A percentile compares a stretch with the other conserved stretches of the same genome.
Conservation (phyloP, 2,797 vertebrate genomes). For the Passerculus sandwichensis region DNA sequence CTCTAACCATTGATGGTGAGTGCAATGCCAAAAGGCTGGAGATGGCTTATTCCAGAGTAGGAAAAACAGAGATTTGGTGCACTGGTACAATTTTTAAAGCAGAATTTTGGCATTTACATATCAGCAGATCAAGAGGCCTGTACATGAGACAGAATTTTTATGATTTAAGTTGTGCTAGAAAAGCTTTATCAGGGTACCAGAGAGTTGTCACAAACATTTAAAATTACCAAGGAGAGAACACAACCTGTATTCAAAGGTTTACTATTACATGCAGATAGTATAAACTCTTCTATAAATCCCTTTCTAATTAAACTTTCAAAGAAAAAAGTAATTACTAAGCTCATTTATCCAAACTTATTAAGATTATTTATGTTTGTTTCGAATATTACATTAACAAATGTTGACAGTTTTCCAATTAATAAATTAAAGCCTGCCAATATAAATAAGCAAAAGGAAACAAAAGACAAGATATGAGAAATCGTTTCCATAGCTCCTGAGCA, state of each 20-base stretch:
- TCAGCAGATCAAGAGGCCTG: neutral
- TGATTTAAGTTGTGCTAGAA: neutral
- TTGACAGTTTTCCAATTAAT: slow-evolving; percentile 55
- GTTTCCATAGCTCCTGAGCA: slow-evolving; percentile 33
- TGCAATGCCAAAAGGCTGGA: neutral
- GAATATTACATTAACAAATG: slow-evolving; percentile 57
- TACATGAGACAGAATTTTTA: neutral
- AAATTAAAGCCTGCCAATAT: slow-evolving; percentile 63
- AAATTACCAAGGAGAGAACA: neutral
- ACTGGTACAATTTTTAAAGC: neutral
- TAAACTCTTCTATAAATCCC: neutral
- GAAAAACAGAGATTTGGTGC: neutral
- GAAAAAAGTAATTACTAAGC: slow-evolving; percentile 5
- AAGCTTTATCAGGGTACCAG: neutral
- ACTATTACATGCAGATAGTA: neutral
- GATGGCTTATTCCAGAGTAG: neutral
- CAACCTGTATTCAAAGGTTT: neutral
- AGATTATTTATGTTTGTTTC: slow-evolving; percentile 26
- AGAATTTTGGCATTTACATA: neutral
- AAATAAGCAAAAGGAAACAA: slow-evolving; percentile 27
- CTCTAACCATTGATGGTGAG: neutral
- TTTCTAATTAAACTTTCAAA: slow-evolving; percentile 52
- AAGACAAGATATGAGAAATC: slow-evolving; percentile 27
- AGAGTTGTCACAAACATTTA: neutral
- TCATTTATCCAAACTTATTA: slow-evolving; percentile 28